Evolutionary conservation across 1,140 invertebrate species (phyloP).

Genomic region (Pemphigus obesinymphae): DNA sequence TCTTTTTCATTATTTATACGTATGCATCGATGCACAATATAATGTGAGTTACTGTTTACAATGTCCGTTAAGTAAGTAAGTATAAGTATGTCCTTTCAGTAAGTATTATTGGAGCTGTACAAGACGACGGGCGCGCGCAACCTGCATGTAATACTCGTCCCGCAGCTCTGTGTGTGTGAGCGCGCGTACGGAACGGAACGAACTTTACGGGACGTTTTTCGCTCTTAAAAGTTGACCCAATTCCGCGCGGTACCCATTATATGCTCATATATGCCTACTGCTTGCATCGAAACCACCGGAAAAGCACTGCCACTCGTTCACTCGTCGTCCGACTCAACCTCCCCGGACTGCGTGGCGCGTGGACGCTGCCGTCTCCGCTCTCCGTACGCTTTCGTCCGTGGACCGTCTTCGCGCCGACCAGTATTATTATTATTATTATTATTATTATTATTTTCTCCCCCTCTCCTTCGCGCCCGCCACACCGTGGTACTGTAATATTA

Average conservation of each 20-base stretch:
- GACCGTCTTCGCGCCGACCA: background rate
- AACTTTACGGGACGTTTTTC: background rate
- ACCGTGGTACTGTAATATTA: too few relatives aligned
- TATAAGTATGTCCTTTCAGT: too few relatives aligned
- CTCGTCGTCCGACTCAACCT: background rate
- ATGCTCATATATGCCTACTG: background rate
- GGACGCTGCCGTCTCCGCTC: too few relatives aligned
- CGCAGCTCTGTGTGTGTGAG: too few relatives aligned
- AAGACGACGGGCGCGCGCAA: too few relatives aligned
- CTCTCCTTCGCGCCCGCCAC: background rate
- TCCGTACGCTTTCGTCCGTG: too few relatives aligned
- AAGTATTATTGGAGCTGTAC: too few relatives aligned
- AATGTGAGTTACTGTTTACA: too few relatives aligned
- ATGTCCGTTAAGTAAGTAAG: too few relatives aligned
- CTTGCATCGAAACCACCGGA: background rate
- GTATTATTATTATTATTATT: background rate
- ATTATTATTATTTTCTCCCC: constrained; percentile 3
- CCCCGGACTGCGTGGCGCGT: background rate
- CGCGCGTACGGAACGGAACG: background rate
- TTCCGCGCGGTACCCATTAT: background rate
- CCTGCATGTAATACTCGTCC: too few relatives aligned
- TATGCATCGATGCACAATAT: too few relatives aligned
- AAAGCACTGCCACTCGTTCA: background rate
- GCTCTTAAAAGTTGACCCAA: background rate
- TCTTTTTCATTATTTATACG: too few relatives aligned